These are phyloP conservation scores for Hedya salicella DNA, from an alignment of 2,888 invertebrate genomes.

Conservation along the genomic window DNA sequence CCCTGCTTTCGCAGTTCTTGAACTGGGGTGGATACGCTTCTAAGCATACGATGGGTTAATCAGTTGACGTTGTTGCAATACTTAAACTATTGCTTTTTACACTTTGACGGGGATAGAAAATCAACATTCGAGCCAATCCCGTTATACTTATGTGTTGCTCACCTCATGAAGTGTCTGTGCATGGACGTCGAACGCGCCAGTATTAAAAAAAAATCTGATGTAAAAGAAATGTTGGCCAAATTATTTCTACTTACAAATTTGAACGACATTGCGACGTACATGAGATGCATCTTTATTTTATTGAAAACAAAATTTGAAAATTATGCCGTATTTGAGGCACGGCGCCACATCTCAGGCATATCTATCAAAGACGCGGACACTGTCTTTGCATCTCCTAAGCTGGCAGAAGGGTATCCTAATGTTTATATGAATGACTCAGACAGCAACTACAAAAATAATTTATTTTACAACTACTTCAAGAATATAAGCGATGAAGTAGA, in stretches of 20 bases:
- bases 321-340: neutral
- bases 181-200: neutral
- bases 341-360: neutral
- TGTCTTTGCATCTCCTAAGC: neutral
- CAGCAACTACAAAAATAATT: no score
- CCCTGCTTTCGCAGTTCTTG: no score
- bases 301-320: neutral
- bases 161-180: constrained; percentile 1
- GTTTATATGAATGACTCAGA: no score
- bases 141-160: neutral
- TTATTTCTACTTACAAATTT: neutral
- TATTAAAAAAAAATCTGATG: neutral
- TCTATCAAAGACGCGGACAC: neutral
- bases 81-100: constrained; percentile 3
- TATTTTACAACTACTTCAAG: no score
- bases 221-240: neutral
- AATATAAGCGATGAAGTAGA: no score
- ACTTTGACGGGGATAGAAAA: neutral
- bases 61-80: neutral
- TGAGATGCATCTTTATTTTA: neutral
- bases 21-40: no score
- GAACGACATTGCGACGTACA: neutral
- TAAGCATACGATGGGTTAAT: no score
- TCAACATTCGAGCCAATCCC: neutral
- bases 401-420: neutral